These are phyloP conservation scores for Eristalis pertinax DNA, from an alignment of 2,888 invertebrate species.

Conservation along the genomic window DNA sequence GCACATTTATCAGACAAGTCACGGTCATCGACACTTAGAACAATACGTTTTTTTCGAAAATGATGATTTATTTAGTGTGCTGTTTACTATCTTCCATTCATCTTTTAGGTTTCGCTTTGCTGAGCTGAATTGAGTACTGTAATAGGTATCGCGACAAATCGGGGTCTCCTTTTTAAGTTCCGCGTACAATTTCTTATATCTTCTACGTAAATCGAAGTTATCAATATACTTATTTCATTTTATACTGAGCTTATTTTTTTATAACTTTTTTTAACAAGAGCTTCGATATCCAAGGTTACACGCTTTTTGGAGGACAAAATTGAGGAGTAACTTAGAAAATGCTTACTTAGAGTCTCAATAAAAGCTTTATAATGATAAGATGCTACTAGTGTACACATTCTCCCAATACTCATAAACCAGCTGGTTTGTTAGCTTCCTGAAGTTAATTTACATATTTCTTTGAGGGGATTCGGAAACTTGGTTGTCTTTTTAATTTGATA, in stretches of 20 bases:
- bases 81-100: slow-evolving; percentile 5
- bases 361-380: too few relatives aligned
- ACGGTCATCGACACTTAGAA: too few relatives aligned
- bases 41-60: slow-evolving; percentile 2
- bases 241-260: not conserved
- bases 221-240: not conserved
- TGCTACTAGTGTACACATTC: too few relatives aligned
- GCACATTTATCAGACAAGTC: slow-evolving; percentile 1
- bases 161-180: too few relatives aligned
- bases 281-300: not conserved
- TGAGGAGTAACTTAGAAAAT: not conserved
- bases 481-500: too few relatives aligned
- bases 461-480: not conserved
- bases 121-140: not conserved
- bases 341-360: too few relatives aligned
- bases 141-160: not conserved
- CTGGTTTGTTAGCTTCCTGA: not conserved
- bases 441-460: not conserved
- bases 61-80: slow-evolving; percentile 9
- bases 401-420: too few relatives aligned
- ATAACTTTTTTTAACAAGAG: not conserved
- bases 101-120: not conserved
- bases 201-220: too few relatives aligned
- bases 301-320: not conserved
- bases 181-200: too few relatives aligned